Conservation (phyloP, 2,113 vertebrate species). For the Prolemur simus region DNA sequence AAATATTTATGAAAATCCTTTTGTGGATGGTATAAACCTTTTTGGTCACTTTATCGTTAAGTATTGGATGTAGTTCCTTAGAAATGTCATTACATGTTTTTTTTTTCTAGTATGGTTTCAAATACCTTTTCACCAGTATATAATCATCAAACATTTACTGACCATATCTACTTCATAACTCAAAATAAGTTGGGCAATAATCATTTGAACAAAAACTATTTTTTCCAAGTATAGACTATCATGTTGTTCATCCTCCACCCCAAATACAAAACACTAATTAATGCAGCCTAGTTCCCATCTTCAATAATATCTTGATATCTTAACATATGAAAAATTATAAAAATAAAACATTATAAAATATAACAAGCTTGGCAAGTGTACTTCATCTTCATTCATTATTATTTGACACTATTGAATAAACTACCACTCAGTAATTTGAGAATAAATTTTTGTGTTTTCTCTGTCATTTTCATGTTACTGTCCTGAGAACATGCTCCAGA, state of each 20-base stretch:
- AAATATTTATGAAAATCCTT: constrained; percentile 52
- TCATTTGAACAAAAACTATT: constrained; percentile 25
- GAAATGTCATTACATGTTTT: not conserved
- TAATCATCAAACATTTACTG: constrained; percentile 1
- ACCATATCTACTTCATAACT: constrained; percentile 5
- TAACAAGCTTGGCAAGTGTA: not conserved
- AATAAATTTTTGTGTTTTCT: constrained; percentile 17
- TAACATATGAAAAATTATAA: constrained; percentile 45
- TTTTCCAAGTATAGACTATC: constrained; percentile 16
- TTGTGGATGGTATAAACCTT: not conserved
- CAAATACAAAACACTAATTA: not conserved
- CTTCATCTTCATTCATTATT: constrained; percentile 33
- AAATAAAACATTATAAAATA: constrained; percentile 14
- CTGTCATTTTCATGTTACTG: constrained; percentile 31
- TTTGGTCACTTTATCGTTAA: constrained; percentile 28
- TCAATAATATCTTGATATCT: not conserved
- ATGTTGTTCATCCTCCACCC: not conserved
- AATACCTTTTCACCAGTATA: constrained; percentile 13
- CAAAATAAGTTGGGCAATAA: constrained; percentile 43
- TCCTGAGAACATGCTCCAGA: not conserved
- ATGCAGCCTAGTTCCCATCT: not conserved
- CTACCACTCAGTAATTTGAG: not conserved
- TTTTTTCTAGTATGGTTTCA: constrained; percentile 7
- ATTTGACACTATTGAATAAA: constrained; percentile 30
- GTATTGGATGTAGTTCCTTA: constrained; percentile 28